Base-by-base conservation (phyloP, 2,888 invertebrate genomes). In the Drosophila paranaensis region DNA sequence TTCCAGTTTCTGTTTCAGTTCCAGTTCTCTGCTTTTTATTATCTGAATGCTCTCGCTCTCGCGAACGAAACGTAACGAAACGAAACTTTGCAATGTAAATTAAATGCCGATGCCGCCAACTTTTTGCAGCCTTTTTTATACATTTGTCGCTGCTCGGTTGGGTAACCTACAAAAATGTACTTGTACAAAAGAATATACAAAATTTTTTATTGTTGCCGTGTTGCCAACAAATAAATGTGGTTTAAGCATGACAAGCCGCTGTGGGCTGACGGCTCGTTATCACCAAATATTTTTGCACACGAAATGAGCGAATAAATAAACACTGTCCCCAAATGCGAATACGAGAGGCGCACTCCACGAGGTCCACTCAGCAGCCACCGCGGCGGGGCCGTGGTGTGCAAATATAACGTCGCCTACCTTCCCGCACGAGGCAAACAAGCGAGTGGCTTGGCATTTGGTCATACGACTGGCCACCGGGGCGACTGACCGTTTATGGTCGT, bases 201-300 rank as follows among this genome's bases (percentile, higher is more conserved):
- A 20, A 64, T 74, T 75, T 77, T 86, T 88, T 88, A 81, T 77
- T 86, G 71, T 74, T 73, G 67, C 76, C 65, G 63, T 57, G 63
- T 25, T 77, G 50, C 72, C 71, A 78, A 57, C 79, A 88, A 88
- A 87, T 88, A 86, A 86, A 86, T 89, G 86, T 89, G 89, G 87
- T 71, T 87, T 84, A 83, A 88, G 87, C 86, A 86, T 86, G 86
- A 81, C 86, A 86, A 80, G 78, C 84, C 80, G 80, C 71, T 81
- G 72, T 74, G 83, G 82, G 78, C 76, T 76, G 70, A 74, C 69
- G 78, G 84, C 86, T 86, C 89, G 86, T 86, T 86, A 86, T 86
- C 86, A 86, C 86, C 86, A 86, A 86, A 88, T 88, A 83, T 88
- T 85, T 85, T 82, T 86, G 87, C 86, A 86, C 89, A 86, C 87